Base-by-base conservation (phyloP, 2,888 invertebrate species). In the Theodoxus fluviatilis region DNA sequence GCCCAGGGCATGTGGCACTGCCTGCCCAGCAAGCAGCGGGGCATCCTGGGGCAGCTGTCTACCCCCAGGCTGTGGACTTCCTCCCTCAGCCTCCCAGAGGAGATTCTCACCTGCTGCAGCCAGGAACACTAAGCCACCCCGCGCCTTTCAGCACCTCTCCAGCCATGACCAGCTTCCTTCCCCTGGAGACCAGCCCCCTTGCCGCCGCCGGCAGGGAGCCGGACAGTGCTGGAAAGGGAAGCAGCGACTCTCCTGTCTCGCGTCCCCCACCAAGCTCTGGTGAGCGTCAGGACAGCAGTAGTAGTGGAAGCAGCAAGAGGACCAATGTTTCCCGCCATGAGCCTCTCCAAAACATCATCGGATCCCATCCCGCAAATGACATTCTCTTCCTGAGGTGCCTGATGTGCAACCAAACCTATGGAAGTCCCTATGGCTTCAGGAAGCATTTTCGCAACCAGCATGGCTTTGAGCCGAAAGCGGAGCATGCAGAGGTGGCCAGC, bases 381-480 rank as follows among this genome's bases (percentile, higher is more conserved):
- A 84, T 85, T 67, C 75, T 85, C 18, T 84, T 83, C 73, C 74
- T 86, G 33, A 83, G 83, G 31, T 86, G 86, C 74, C 78, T 80
- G 61, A 73, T 84, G 35, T 86, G 86, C 72, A 76, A 78, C 12
- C 82, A 83, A 65, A 84, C 83, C 0, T 84, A 85, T 69, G 85
- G 85, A 12, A 85, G 84, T 71, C 81, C 82, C 1, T 84, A 85
- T 74, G 84, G 83, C 38, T 85, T 86, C 71, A 72, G 84, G 57
- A 84, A 83, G 71, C 86, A 86, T 73, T 85, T 86, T 69, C 74
- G 82, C 40, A 85, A 85, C 72, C 82, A 81, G 65, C 86, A 86
- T 77, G 83, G 84, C 3, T 83, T 82, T 77, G 85, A 84, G 70
- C 86, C 86, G 0, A 80, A 80, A 18, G 78, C 83, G 1, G 84